Base-by-base conservation (phyloP, 2,113 vertebrate genomes). In the Zosterops borbonicus region DNA sequence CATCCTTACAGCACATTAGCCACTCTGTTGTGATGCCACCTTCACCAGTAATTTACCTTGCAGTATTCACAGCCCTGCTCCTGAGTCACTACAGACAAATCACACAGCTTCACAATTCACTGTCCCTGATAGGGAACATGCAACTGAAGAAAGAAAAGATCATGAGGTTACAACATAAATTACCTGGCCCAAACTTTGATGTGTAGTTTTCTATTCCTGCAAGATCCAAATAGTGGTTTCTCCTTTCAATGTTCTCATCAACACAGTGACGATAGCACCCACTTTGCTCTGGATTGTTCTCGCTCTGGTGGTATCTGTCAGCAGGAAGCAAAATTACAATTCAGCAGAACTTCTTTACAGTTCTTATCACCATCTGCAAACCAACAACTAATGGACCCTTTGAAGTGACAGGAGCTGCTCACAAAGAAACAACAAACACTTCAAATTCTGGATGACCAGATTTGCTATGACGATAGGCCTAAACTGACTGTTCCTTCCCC, bases 151-250 rank as follows among this genome's bases (percentile, higher is more conserved):
- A 79, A 87, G 44, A 78, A 63, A 74, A 75, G 44, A 56, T 8
- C 1, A 64, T 64, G 68, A 84, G 16, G 23, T 49, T 73, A 92
- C 68, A 79, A 46, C 16, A 53, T 23, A 63, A 88, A 62, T 90
- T 97, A 99, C 99, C 99, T 94, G 99, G 98, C 93, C 99, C 99
- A 76, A 99, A 99, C 97, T 99, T 99, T 58, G 99, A 99, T 1
- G 99, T 99, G 97, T 99, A 99, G 98, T 99, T 99, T 96, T 99
- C 99, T 82, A 99, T 99, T 95, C 99, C 99, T 33, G 99, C 99
- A 95, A 99, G 98, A 97, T 99, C 99, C 97, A 99, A 98, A 96
- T 99, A 99, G 98, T 99, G 99, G 98, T 99, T 99, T 98, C 99
- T 99, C 97, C 99, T 99, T 97, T 99, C 99, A 75, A 99, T 99